Base-by-base conservation (phyloP, 2,113 vertebrate genomes). In the Seriola aureovittata region DNA sequence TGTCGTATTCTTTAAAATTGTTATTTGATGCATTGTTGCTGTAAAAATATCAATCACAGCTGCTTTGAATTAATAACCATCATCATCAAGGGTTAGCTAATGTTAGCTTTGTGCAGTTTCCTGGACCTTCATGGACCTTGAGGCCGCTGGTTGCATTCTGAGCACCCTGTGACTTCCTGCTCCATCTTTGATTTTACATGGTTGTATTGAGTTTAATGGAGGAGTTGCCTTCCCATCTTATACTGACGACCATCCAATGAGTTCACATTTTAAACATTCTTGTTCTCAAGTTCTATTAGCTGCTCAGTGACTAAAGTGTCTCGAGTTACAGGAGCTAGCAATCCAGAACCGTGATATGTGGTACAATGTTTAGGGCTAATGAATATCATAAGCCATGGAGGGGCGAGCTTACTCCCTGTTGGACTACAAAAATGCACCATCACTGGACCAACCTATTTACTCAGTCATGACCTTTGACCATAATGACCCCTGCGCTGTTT, bases 381-480 rank as follows among this genome's bases (percentile, higher is more conserved):
- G 66, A 65, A 65, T 46, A n/a, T 16, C 9, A 48, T 1, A 32
- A 57, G 16, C 25, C 23, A 23, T 4, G 40, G 36, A 34, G 14
- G 64, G 17, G 19, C 13, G 10, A 46, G 68, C 46, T 11, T 21
- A 60, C 46, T 46, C 29, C 23, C 44, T 17, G 11, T 2, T 46
- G 58, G 78, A 67, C 64, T 9, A 70, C 57, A 72, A 71, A 63
- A 34, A 58, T 3, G 46, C 36, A 32, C 77, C 42, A 78, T 58
- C 21, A 48, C 71, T 77, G 78, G 80, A 82, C 68, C 81, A 50
- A 50, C 38, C 66, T 64, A 57, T 68, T 74, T 13, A 17, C 36
- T 67, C 29, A 36, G 25, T 63, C 50, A 13, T 65, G 64, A 90
- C 75, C 59, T 65, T 65, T 86, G 75, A 84, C 59, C 54, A 75